phyloP scores from a whole-genome alignment of 2,888 invertebrate genomes.

The Andrena dorsata region DNA sequence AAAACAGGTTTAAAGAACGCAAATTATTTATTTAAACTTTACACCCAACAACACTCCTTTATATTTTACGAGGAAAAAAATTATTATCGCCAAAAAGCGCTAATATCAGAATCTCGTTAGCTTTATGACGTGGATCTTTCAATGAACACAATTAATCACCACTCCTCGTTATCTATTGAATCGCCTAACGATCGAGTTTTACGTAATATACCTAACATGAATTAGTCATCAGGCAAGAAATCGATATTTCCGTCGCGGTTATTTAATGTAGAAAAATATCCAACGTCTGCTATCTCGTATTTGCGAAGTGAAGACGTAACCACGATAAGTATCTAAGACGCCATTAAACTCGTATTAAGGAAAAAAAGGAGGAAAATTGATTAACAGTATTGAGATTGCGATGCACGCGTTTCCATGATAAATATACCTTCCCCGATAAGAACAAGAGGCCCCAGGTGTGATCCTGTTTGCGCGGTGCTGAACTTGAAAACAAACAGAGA shows the following conservation, averaged over 20 bases:
- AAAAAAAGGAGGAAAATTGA: neutral
- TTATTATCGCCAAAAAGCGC: too few species aligned
- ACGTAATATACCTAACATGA: neutral
- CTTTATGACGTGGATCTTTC: neutral
- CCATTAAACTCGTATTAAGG: neutral
- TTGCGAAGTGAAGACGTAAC: too few species aligned
- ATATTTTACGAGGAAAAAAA: too few species aligned
- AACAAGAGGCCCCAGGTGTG: neutral
- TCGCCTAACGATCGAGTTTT: neutral
- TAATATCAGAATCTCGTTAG: neutral
- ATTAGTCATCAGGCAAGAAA: neutral
- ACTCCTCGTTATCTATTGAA: neutral
- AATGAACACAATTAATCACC: neutral
- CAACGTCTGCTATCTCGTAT: neutral
- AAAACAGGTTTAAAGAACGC: too few species aligned
- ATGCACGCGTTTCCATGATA: conserved; percentile 1
- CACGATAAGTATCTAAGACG: neutral
- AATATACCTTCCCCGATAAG: neutral
- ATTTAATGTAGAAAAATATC: neutral
- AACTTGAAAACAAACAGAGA: conserved; percentile 44
- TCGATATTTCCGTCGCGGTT: neutral
- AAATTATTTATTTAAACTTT: too few species aligned
- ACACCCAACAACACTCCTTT: too few species aligned
- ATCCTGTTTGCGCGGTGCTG: neutral
- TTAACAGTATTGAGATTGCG: neutral